phyloP scores from a whole-genome alignment of 2,113 vertebrate genomes.

The Castor canadensis region DNA sequence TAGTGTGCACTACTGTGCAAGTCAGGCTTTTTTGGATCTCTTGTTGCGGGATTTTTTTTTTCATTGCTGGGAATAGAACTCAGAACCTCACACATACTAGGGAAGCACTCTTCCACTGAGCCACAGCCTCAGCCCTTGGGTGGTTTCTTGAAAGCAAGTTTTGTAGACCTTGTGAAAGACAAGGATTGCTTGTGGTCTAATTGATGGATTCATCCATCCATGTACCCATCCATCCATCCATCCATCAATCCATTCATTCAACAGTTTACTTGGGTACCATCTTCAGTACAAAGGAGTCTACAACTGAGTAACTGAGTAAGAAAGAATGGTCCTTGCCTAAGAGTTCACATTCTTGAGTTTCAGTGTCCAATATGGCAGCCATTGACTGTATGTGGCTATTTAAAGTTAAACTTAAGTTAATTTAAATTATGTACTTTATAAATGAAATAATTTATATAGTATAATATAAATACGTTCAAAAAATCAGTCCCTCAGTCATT shows the following conservation, averaged over 20 bases:
- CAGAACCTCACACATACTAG: background rate
- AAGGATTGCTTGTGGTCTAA: background rate
- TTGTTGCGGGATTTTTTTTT: background rate
- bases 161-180: background rate
- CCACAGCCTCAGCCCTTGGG: background rate
- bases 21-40: background rate
- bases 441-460: background rate
- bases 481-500: background rate
- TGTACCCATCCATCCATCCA: background rate
- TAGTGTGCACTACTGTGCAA: background rate
- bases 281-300: background rate
- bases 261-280: background rate
- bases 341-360: background rate
- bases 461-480: background rate
- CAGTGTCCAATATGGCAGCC: background rate
- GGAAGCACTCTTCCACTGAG: background rate
- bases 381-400: background rate
- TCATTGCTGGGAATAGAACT: background rate
- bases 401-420: slow-evolving; percentile 3
- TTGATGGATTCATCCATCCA: background rate
- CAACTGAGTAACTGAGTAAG: background rate
- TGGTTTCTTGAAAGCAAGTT: slow-evolving; percentile 34
- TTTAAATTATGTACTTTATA: background rate
- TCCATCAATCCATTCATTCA: background rate
- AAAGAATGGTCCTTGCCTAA: background rate